Evolutionary conservation across 2,888 invertebrate genomes (phyloP).

Genomic region (Julus scanicus): DNA sequence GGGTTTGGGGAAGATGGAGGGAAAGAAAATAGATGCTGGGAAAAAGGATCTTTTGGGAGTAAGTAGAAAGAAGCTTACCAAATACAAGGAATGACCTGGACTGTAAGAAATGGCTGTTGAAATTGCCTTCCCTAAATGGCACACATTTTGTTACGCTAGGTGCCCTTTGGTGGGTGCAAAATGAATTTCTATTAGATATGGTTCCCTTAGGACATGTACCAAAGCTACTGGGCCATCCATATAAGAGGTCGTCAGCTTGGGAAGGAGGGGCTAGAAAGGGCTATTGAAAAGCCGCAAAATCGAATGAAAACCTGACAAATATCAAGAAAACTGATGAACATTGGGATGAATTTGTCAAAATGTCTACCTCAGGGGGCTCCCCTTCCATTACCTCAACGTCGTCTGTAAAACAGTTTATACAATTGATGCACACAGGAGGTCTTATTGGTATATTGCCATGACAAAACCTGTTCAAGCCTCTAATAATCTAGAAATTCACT

Average conservation of each 20-base stretch:
- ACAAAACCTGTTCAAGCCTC: no score
- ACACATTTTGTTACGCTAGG: background rate
- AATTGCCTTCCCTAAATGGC: background rate
- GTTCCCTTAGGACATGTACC: background rate
- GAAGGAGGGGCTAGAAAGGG: background rate
- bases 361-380: no score
- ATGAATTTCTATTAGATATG: background rate
- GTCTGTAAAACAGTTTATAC: no score
- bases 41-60: background rate
- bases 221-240: background rate
- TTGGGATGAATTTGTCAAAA: no score
- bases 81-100: slow-evolving; percentile 12
- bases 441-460: no score
- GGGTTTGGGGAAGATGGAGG: slow-evolving; percentile 12
- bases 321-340: no score
- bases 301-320: no score
- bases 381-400: no score
- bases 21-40: background rate
- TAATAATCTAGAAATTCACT: no score
- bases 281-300: no score
- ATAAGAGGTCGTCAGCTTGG: slow-evolving; percentile 1
- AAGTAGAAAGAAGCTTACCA: slow-evolving; percentile 3
- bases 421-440: no score
- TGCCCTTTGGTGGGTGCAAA: slow-evolving; percentile 9
- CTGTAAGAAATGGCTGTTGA: background rate